A percentile compares a stretch with the other conserved stretches of the same genome.
Conservation (phyloP, 2,797 vertebrate species). For the Ctenopoma multispine region DNA sequence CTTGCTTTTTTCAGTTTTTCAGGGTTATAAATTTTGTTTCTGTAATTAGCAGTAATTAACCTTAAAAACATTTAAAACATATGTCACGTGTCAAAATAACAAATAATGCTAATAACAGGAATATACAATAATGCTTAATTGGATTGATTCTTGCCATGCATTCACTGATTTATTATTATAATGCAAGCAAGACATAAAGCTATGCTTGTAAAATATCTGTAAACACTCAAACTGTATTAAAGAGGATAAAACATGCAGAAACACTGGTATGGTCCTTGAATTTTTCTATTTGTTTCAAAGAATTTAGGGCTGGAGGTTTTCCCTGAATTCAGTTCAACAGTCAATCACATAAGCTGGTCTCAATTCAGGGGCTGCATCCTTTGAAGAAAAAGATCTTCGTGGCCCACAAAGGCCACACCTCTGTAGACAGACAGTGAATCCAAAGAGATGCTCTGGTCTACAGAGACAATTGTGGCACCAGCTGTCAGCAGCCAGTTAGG, state of each 20-base stretch:
- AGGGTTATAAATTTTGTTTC: neutral
- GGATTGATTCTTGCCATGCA: no score
- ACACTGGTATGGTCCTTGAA: constrained; percentile 21
- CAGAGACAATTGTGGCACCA: no score
- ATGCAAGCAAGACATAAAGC: neutral
- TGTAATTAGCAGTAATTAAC: neutral
- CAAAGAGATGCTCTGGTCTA: no score
- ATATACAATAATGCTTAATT: no score
- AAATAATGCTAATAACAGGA: no score
- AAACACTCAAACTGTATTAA: neutral
- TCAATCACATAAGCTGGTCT: neutral
- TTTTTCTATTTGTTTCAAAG: neutral
- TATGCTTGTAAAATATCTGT: neutral
- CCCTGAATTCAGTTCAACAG: constrained; percentile 7
- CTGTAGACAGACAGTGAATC: no score
- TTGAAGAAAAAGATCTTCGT: no score
- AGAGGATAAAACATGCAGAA: constrained; percentile 4
- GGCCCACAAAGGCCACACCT: no score
- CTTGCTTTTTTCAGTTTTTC: neutral
- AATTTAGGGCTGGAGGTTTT: constrained; percentile 4
- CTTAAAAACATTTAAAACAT: neutral
- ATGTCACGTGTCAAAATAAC: no score
- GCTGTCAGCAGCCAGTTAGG: no score
- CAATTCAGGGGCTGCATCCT: no score
- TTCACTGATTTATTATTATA: no score